Conservation (phyloP, 1,140 invertebrate species). For the Papilio polytes region DNA sequence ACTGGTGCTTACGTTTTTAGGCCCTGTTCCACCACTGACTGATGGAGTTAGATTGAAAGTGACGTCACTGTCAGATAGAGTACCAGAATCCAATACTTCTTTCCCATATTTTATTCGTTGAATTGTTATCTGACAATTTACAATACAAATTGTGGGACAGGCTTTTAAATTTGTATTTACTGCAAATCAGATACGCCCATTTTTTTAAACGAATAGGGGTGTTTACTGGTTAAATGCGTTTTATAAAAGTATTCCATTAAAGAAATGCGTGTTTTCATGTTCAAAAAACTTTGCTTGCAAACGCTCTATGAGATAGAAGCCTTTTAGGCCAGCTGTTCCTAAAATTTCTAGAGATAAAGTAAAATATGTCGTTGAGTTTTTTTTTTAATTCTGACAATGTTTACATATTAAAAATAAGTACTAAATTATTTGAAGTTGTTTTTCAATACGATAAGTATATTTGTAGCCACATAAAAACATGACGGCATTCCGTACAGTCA, state of each 20-base stretch:
- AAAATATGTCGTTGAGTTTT: not conserved
- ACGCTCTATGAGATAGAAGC: not conserved
- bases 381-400: not conserved
- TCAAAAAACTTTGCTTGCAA: not conserved
- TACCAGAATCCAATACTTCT: no score
- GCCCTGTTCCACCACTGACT: no score
- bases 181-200: not conserved
- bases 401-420: not conserved
- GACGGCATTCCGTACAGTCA: constrained; percentile 7
- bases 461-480: constrained; percentile 5
- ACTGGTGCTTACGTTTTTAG: not conserved
- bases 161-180: not conserved
- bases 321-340: no score
- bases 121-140: no score
- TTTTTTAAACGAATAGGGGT: not conserved
- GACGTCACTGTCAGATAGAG: no score
- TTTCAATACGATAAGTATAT: not conserved
- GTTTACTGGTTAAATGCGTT: not conserved
- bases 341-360: not conserved
- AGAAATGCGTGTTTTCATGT: not conserved
- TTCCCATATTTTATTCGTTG: no score
- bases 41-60: no score
- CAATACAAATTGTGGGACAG: not conserved
- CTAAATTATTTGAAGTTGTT: not conserved
- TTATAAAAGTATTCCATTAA: not conserved